Evolutionary conservation across 1,140 invertebrate species (phyloP).

Genomic region (Pseudomyrmex pallidus): DNA sequence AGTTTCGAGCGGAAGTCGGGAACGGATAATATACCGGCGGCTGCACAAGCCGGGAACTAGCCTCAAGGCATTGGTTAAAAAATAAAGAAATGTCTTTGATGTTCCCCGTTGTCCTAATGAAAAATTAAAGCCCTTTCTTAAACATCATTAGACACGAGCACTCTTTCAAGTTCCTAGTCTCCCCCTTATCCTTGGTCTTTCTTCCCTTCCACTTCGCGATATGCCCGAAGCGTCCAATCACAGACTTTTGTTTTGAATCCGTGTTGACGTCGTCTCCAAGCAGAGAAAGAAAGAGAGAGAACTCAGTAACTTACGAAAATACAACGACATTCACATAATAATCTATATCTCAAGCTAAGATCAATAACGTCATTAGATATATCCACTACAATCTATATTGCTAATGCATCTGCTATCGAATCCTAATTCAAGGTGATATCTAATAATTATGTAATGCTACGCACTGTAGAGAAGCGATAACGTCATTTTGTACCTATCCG

Average conservation of each 20-base stretch:
- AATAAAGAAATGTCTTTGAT: constrained; percentile 83
- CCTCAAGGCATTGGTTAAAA: constrained; percentile 81
- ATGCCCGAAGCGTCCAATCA: constrained; percentile 69
- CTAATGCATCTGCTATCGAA: constrained; percentile 50
- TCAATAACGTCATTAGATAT: constrained; percentile 40
- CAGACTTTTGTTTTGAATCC: constrained; percentile 45
- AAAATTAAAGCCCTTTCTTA: constrained; percentile 85
- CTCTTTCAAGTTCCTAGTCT: constrained; percentile 76
- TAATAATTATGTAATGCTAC: constrained; percentile 34
- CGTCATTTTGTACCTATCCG: constrained; percentile 3
- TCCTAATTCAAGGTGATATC: constrained; percentile 40
- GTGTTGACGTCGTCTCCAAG: constrained; percentile 29
- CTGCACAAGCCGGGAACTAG: constrained; percentile 65
- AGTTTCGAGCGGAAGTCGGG: constrained; percentile 72
- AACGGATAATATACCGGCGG: constrained; percentile 71
- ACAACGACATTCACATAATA: constrained; percentile 32
- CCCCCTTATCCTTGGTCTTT: constrained; percentile 62
- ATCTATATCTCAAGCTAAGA: constrained; percentile 36
- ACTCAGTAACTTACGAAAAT: constrained; percentile 38
- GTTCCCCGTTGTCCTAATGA: constrained; percentile 83
- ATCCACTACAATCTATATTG: constrained; percentile 36
- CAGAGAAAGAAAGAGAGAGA: not conserved
- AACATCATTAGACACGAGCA: constrained; percentile 84
- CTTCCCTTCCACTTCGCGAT: constrained; percentile 48
- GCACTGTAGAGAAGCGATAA: constrained; percentile 4